Evolutionary conservation across 2,113 vertebrate species (phyloP), one percentile per base, ranked within the genome.

Genomic region (Craseonycteris thonglongyai): DNA sequence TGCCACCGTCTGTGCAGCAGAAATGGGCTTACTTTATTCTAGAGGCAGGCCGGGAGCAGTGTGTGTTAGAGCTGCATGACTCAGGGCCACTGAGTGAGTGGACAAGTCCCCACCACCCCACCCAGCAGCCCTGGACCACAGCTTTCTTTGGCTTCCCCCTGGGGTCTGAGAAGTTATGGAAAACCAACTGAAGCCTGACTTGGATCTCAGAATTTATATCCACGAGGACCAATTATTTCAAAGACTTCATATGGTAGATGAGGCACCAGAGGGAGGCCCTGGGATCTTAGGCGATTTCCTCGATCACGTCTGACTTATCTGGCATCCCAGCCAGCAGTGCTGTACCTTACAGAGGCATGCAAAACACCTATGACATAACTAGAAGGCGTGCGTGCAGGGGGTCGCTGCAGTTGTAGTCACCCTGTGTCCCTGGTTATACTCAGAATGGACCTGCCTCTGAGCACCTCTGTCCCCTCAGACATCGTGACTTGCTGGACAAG

Each of bases 21-120:
- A 21, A 49, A 45, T 0, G 1, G 8, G 12, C 28, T 14, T 0
- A 10, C 33, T 47, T 49, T 14, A 2, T 14, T 7, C 45, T 10
- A 1, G 42, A 59, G 69, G 26, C 16, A 45, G 61, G 45, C 30
- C 33, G 4, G 66, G n/a, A 30, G 88, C n/a, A 42, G 74, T 3
- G n/a, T 58, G 2, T 6, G 3, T 11, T 24, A 26, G 74, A 51
- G 22, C 65, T n/a, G n/a, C n/a, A n/a, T n/a, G n/a, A n/a, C n/a
- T n/a, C 63, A 21, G 75, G 30, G 42, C 28, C 51, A 2, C 51
- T 6, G 28, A 45, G 28, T 6, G 28, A 45, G 28, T 1, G 0
- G 47, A 71, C 0, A 2, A 28, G 45, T 10, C 13, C n/a, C 58
- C 30, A 22, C 58, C 16, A 18, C 61, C 56, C 76, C 4, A 0